These are phyloP conservation scores for Bombyx mandarina DNA, from an alignment of 1,140 invertebrate genomes.

Conservation along the genomic window DNA sequence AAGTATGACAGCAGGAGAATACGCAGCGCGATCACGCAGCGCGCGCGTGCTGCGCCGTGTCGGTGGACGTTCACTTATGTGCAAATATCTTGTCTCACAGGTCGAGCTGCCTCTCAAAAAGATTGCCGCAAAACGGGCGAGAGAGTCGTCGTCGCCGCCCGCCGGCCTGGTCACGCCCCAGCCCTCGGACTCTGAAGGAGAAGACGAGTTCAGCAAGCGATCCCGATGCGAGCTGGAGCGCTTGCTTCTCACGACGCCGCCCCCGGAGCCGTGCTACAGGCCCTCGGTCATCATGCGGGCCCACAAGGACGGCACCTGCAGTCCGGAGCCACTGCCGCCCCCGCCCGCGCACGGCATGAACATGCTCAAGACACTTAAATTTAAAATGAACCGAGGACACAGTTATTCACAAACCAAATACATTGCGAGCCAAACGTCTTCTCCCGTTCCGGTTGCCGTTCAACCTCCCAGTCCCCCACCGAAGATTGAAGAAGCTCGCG, in stretches of 20 bases:
- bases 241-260: conserved; percentile 56
- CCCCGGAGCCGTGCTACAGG: conserved; percentile 51
- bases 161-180: conserved; percentile 70
- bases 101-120: conserved; percentile 59
- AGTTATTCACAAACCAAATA: conserved; percentile 73
- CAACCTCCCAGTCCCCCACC: conserved; percentile 17
- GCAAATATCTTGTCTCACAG: conserved; percentile 58
- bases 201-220: conserved; percentile 67
- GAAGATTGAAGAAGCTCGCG: conserved; percentile 32
- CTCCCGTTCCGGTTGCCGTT: conserved; percentile 9
- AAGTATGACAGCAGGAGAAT: conserved; percentile 35
- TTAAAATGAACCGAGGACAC: conserved; percentile 81
- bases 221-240: conserved; percentile 58
- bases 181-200: conserved; percentile 71
- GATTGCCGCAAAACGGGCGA: conserved; percentile 45
- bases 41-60: conserved; percentile 40
- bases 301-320: conserved; percentile 81
- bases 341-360: conserved; percentile 64
- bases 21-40: conserved; percentile 45
- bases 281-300: conserved; percentile 84
- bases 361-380: conserved; percentile 81
- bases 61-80: conserved; percentile 44
- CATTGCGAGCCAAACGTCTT: conserved; percentile 34
- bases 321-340: conserved; percentile 59
- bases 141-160: conserved; percentile 38